Conservation (phyloP, 2,888 invertebrate species). For the Tryphoninae sp. region DNA sequence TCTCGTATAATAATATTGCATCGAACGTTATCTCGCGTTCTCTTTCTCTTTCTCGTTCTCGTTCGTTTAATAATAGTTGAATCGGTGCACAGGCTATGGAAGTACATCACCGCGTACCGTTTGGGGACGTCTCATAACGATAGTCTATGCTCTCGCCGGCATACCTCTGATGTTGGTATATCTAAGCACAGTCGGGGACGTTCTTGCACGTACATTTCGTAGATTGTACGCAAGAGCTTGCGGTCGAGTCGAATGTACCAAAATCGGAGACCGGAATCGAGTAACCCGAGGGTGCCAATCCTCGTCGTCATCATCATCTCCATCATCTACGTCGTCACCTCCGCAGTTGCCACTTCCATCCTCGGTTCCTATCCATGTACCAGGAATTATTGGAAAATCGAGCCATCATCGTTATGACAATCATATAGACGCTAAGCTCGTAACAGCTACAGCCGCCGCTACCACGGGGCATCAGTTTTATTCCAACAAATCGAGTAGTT, state of each 20-base stretch:
- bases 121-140: conserved; percentile 91
- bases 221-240: conserved; percentile 86
- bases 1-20: background rate
- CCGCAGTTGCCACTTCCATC: conserved; percentile 3
- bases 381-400: conserved; percentile 74
- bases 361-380: conserved; percentile 72
- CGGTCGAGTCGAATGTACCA: conserved; percentile 61
- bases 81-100: conserved; percentile 87
- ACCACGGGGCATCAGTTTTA: conserved; percentile 72
- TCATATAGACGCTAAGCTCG: conserved; percentile 75
- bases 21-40: background rate
- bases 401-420: conserved; percentile 77
- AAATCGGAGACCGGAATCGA: conserved; percentile 72
- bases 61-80: background rate
- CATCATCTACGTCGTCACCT: background rate
- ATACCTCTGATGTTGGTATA: conserved; percentile 95
- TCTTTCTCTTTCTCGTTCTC: background rate
- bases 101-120: conserved; percentile 91
- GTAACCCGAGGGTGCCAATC: conserved; percentile 74
- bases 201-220: conserved; percentile 90
- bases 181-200: conserved; percentile 93
- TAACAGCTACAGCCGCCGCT: conserved; percentile 53
- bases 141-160: conserved; percentile 92
- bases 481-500: conserved; percentile 77
- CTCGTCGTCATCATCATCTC: background rate